Evolutionary conservation across 1,140 invertebrate species (phyloP).

Genomic region (Galendromus occidentalis): DNA sequence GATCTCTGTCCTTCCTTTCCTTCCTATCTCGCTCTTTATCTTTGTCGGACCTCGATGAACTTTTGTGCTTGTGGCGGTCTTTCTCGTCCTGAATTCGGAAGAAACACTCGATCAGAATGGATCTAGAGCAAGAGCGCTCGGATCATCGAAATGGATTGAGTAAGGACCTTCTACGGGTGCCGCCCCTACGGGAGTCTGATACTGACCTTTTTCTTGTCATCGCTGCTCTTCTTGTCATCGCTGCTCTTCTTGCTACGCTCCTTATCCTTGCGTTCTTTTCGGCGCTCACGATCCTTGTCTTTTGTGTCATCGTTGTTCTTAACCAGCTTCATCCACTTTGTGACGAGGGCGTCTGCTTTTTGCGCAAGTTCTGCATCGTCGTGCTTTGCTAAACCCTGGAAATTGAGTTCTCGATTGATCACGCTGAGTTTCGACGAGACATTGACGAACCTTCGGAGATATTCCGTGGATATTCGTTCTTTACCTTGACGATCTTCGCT

Average conservation of each 20-base stretch:
- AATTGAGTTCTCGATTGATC: background rate
- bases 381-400: slow-evolving; percentile 5
- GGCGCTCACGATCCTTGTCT: slow-evolving; percentile 8
- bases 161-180: too few species aligned
- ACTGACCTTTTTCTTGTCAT: background rate
- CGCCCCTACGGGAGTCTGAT: too few species aligned
- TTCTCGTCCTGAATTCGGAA: slow-evolving; percentile 26
- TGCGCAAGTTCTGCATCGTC: slow-evolving; percentile 13
- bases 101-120: background rate
- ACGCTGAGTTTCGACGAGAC: too few species aligned
- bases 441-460: too few species aligned
- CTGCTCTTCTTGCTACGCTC: background rate
- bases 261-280: slow-evolving; percentile 12
- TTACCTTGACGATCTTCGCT: slow-evolving; percentile 69
- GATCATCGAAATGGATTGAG: too few species aligned
- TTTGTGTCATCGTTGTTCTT: slow-evolving; percentile 4
- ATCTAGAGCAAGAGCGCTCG: background rate
- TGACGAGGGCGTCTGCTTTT: slow-evolving; percentile 14
- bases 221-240: background rate
- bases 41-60: slow-evolving; percentile 22
- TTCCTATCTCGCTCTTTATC: slow-evolving; percentile 13
- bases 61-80: slow-evolving; percentile 20
- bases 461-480: too few species aligned
- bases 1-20: slow-evolving; percentile 27
- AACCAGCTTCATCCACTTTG: slow-evolving; percentile 16